These are phyloP conservation scores for Seira ritae DNA, from an alignment of 2,888 invertebrate species.

Conservation along the genomic window DNA sequence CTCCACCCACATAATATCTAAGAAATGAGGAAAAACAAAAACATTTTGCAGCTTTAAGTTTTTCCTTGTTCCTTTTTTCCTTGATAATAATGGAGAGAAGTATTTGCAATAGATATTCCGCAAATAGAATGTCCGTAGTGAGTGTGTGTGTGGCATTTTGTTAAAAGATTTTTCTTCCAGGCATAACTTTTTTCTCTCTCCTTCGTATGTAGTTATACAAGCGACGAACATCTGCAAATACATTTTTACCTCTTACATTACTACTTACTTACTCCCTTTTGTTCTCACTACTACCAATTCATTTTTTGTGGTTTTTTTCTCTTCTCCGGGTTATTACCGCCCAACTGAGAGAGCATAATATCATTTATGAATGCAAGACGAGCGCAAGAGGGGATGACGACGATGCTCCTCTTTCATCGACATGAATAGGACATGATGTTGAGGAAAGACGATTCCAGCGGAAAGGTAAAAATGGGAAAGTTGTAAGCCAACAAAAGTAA, in stretches of 20 bases:
- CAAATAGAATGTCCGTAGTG: constrained; percentile 41
- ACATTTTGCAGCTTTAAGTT: constrained; percentile 6
- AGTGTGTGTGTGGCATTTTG: constrained; percentile 32
- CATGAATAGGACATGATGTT: constrained; percentile 17
- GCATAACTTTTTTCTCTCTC: constrained; percentile 21
- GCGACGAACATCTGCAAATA: not conserved
- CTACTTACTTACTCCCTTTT: not conserved
- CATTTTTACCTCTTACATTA: not conserved
- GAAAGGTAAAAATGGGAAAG: not conserved
- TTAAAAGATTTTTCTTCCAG: constrained; percentile 49
- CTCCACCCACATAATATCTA: constrained; percentile 39
- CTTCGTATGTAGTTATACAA: not conserved
- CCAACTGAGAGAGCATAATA: constrained; percentile 20
- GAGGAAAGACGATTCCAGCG: not conserved
- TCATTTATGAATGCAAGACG: constrained; percentile 51
- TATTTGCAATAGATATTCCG: constrained; percentile 49
- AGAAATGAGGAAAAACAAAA: constrained; percentile 38
- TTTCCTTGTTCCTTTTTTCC: constrained; percentile 13
- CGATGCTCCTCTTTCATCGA: constrained; percentile 30
- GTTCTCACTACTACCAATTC: constrained; percentile 26
- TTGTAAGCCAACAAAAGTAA: not conserved
- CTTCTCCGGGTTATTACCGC: constrained; percentile 20
- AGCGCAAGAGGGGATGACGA: not conserved
- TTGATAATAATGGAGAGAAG: not conserved
- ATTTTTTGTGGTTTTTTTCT: constrained; percentile 22